Evolutionary conservation across 2,888 invertebrate genomes (phyloP).

Genomic region (Morinoia aosen): DNA sequence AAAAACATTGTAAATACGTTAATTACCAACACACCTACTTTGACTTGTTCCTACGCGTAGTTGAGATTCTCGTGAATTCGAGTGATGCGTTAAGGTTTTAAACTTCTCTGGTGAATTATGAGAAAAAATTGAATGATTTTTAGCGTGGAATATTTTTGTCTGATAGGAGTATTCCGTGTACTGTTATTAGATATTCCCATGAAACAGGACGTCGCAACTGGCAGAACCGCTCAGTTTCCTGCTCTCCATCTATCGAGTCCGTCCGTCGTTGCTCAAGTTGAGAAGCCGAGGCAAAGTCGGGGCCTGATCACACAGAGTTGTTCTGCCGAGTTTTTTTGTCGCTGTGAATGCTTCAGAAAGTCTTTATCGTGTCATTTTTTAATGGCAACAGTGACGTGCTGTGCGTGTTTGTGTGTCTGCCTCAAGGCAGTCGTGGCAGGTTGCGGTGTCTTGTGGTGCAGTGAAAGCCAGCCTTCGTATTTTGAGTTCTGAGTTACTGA

Average conservation of each 20-base stretch:
- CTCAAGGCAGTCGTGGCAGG: neutral
- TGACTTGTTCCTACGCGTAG: neutral
- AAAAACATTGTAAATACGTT: neutral
- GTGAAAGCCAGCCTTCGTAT: neutral
- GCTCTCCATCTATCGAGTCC: neutral
- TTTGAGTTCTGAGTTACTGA: neutral
- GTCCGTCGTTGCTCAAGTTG: neutral
- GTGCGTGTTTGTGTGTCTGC: conserved; percentile 30
- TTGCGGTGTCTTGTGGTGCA: neutral
- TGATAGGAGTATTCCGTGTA: neutral
- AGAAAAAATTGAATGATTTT: neutral
- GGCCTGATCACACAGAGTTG: neutral
- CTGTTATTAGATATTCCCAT: neutral
- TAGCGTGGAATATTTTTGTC: neutral
- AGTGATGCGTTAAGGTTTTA: neutral
- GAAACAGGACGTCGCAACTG: neutral
- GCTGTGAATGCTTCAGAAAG: neutral
- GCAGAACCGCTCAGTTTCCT: neutral
- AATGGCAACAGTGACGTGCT: neutral
- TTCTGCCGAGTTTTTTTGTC: neutral
- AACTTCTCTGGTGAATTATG: neutral
- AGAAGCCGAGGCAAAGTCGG: neutral
- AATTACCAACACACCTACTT: neutral
- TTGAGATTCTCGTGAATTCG: neutral
- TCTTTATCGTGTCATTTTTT: neutral